Evolutionary conservation across 2,797 vertebrate genomes (phyloP), one percentile per base, ranked within the genome.

Genomic region (Salmo trutta): DNA sequence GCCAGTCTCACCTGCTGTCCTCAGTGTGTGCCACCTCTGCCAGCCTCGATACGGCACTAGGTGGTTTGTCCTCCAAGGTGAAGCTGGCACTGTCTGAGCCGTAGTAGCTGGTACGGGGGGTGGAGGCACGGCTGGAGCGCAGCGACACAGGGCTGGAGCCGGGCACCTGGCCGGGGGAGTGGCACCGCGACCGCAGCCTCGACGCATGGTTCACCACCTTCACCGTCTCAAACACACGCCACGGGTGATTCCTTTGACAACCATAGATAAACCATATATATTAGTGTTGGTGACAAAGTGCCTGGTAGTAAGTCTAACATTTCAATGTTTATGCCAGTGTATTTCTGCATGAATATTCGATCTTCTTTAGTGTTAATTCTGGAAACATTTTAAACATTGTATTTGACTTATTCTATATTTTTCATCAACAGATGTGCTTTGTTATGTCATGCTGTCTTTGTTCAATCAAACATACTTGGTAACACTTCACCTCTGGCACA

Each of bases 181-280:
- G 92, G 0, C 92, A 94, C 51, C 82, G 90, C 4, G 96, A 95
- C 14, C 87, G 93, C 85, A 95, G 82, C 79, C 91, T 93, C 69
- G 86, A 90, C 0, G 71, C 91, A 79, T 96, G 95, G 85, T 95
- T 96, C 70, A 89, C 95, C 0, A 94, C 92, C 78, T 94, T 96
- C 76, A 95, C 95, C 0, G 95, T 96, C 88, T 97, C 95, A 70
- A 97, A 97, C 77, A 96, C 94, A 0, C 95, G 95, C 88, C 89
- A 89, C 0, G 84, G 93, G 78, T 95, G 94, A 80, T 88, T 93
- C 91, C 96, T 96, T 79, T 2, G 5, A 52, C 5, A 8, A 47
- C 0, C 15, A n/a, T 8, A 51, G 0, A 36, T 4, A 12, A 24
- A 36, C 36, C 21, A 56, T 8, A 41, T 31, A 24, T n/a, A 36